Base-by-base conservation (phyloP, 2,888 invertebrate genomes). In the Teleogryllus oceanicus region DNA sequence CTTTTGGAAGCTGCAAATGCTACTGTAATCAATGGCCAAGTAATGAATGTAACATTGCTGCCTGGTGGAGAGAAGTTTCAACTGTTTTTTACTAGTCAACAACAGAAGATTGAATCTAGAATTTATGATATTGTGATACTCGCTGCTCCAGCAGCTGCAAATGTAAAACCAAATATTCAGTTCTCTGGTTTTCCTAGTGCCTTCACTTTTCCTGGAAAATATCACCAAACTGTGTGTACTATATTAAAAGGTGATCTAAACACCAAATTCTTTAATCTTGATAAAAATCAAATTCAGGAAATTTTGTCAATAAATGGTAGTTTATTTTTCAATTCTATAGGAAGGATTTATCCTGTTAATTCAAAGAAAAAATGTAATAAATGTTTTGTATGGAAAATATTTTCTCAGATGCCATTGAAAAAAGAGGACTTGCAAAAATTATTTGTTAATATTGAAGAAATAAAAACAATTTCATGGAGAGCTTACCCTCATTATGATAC, bases 101-200 rank as follows among this genome's bases (percentile, higher is more conserved):
- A 79, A 75, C 77, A 78, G 50, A 75, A 78, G n/a, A 78, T 24
- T 12, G 51, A 24, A 24, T 62, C 24, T 2, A 24, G 74, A 51
- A 80, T 81, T 11, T 92, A 90, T 83, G 91, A 92, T 83, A 87
- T 89, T 80, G 89, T 92, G 2, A 88, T 92, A 76, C 82, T 92
- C 21, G 91, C 92, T 20, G 85, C 88, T 50, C 92, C 92, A 1
- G 85, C 91, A 74, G 88, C 89, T 11, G 82, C 82, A 1, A 87
- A 89, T 84, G 88, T 86, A 74, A 80, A 84, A 81, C 84, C 83
- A 78, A 84, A 85, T 16, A 88, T 91, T 24, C 83, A 85, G 78
- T 90, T 91, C 84, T 85, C 85, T 78, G 88, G 84, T 81, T 86
- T 87, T 88, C 89, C 85, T 11, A 82, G 83, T 12, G 82, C 85